Conservation (phyloP, 92 coral and sea anemone species). For the Parazoanthus atlanticus region DNA sequence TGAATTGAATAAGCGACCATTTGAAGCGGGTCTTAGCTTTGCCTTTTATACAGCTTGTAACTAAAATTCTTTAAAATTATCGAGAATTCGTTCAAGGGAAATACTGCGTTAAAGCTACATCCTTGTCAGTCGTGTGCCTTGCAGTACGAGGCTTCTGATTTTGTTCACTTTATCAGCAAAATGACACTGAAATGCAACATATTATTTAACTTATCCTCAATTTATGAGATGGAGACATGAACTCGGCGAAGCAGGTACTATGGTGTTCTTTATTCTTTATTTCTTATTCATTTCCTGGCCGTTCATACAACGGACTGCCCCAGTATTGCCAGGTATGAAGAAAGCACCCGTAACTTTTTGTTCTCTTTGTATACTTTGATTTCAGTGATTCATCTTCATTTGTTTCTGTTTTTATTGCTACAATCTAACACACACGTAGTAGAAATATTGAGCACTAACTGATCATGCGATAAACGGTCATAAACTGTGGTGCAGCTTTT, state of each 20-base stretch:
- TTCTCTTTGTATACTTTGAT: not conserved
- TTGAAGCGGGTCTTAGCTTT: not conserved
- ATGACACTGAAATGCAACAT: too few species aligned
- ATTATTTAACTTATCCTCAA: not conserved
- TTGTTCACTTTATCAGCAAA: not conserved
- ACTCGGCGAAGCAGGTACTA: not conserved
- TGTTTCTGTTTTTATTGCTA: not conserved
- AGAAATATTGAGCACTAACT: too few species aligned
- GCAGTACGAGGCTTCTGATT: not conserved
- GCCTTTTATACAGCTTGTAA: not conserved
- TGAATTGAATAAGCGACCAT: too few species aligned
- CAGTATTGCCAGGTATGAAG: not conserved
- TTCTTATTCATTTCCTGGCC: not conserved
- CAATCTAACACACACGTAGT: too few species aligned
- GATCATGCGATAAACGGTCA: not conserved
- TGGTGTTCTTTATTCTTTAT: not conserved
- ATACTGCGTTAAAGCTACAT: not conserved
- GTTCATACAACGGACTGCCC: not conserved
- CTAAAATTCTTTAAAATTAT: not conserved
- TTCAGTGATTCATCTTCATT: too few species aligned
- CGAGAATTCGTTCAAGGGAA: not conserved
- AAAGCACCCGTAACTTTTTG: too few species aligned
- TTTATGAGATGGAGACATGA: not conserved
- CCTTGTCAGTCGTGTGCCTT: not conserved
- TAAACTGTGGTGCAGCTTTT: not conserved